phyloP scores from a whole-genome alignment of 35 echinoderm and acorn worm genomes.

The Ptychodera flava region DNA sequence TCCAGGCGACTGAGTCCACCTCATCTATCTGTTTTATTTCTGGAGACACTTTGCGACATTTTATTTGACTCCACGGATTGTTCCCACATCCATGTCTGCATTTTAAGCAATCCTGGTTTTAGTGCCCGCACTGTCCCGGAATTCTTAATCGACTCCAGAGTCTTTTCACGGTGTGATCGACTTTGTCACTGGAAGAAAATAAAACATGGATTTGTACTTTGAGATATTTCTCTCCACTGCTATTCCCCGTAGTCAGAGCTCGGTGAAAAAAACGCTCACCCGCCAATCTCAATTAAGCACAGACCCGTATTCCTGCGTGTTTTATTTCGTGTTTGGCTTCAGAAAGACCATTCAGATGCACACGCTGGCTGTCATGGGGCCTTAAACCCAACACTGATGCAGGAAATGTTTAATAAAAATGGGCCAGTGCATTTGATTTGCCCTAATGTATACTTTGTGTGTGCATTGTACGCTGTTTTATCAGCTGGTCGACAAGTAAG shows the following conservation, averaged over 20 bases:
- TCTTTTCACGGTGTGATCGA: not conserved
- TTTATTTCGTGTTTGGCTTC: too few species aligned
- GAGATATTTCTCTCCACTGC: not conserved
- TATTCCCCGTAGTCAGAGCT: not conserved
- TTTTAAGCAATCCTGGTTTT: not conserved
- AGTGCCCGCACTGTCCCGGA: not conserved
- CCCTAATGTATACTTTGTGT: not conserved
- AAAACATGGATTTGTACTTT: not conserved
- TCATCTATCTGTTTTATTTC: not conserved
- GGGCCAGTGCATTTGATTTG: not conserved
- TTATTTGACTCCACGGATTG: not conserved
- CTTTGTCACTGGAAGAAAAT: not conserved
- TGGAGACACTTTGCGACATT: not conserved
- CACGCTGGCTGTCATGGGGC: too few species aligned
- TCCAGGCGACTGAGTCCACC: not conserved
- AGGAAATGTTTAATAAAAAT: not conserved
- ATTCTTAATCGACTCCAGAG: not conserved
- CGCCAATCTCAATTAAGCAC: too few species aligned
- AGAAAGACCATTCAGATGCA: too few species aligned
- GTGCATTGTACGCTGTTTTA: not conserved
- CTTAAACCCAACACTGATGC: too few species aligned
- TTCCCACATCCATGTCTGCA: not conserved
- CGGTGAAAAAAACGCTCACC: too few species aligned
- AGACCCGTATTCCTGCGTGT: too few species aligned
- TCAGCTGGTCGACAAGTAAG: not conserved